Evolutionary conservation across 23 tunicate species (phyloP).

Genomic region (Halocynthia roretzi): DNA sequence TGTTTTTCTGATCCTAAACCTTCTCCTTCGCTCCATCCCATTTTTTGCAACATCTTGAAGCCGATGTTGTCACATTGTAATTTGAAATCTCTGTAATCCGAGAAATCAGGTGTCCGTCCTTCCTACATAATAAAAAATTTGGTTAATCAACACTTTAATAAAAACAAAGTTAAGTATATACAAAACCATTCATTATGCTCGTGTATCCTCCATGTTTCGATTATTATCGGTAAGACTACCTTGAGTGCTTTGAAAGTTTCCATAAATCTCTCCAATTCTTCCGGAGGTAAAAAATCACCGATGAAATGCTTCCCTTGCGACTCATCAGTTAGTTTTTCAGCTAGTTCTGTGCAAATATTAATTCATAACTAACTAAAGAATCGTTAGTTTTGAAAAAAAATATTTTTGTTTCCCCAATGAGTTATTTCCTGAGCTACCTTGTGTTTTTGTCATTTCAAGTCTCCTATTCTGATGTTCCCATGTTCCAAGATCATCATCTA

Average conservation of each 20-base stretch:
- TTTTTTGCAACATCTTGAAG: constrained; percentile 88
- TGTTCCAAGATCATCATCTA: constrained; percentile 75
- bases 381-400: too few relatives aligned
- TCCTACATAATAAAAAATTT: constrained; percentile 25
- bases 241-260: constrained; percentile 81
- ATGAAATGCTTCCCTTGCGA: constrained; percentile 83
- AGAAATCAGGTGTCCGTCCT: constrained; percentile 89
- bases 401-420: too few relatives aligned
- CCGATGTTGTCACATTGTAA: constrained; percentile 93
- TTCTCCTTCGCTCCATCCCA: constrained; percentile 96
- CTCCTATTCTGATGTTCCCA: constrained; percentile 87
- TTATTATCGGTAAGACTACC: too few relatives aligned
- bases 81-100: constrained; percentile 93
- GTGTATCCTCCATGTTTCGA: too few relatives aligned
- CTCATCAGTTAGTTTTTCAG: constrained; percentile 84
- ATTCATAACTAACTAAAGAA: too few relatives aligned
- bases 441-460: constrained; percentile 81
- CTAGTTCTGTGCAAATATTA: constrained; percentile 16
- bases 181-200: too few relatives aligned
- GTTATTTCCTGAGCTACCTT: too few relatives aligned
- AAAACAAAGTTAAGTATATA: too few relatives aligned
- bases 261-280: constrained; percentile 86
- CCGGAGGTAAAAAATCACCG: constrained; percentile 93
- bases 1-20: constrained; percentile 79
- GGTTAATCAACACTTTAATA: too few relatives aligned